A percentile compares a stretch with the other conserved stretches of the same genome.
phyloP scores from a whole-genome alignment of 2,888 invertebrate species.

The Rhaphigaster nebulosa region DNA sequence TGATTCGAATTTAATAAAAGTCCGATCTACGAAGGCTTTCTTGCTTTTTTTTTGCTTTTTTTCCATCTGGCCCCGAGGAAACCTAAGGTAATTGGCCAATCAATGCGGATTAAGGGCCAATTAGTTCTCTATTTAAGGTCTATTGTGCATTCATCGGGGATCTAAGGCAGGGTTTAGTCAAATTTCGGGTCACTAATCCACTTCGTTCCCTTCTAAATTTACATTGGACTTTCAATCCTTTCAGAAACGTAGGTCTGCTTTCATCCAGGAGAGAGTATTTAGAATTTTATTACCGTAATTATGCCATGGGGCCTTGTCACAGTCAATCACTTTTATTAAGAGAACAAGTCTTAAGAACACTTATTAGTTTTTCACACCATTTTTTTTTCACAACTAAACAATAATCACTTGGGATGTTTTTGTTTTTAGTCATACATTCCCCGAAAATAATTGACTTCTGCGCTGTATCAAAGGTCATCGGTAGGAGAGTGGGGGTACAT shows the following conservation, averaged over 20 bases:
- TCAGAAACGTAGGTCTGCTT: neutral
- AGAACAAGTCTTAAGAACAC: neutral
- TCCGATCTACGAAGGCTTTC: neutral
- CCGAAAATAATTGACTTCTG: too few species aligned
- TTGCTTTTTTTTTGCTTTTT: neutral
- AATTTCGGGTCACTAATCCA: constrained; percentile 31
- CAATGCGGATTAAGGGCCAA: constrained; percentile 27
- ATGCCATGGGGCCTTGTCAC: neutral
- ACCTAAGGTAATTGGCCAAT: constrained; percentile 9
- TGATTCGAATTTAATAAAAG: neutral
- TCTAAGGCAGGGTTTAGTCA: constrained; percentile 33
- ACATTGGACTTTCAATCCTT: neutral
- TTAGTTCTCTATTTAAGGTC: constrained; percentile 15
- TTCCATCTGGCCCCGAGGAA: neutral
- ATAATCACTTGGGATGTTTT: too few species aligned
- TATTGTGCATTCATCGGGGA: constrained; percentile 37
- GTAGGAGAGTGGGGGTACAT: too few species aligned
- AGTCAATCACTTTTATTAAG: neutral
- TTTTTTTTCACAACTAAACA: too few species aligned
- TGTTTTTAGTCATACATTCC: too few species aligned
- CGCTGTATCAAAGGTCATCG: too few species aligned
- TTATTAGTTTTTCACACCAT: neutral
- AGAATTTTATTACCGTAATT: neutral
- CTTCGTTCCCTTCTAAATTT: neutral
- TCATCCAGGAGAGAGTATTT: neutral